Evolutionary conservation across 2,113 vertebrate genomes (phyloP).

Genomic region (Empidonax traillii): DNA sequence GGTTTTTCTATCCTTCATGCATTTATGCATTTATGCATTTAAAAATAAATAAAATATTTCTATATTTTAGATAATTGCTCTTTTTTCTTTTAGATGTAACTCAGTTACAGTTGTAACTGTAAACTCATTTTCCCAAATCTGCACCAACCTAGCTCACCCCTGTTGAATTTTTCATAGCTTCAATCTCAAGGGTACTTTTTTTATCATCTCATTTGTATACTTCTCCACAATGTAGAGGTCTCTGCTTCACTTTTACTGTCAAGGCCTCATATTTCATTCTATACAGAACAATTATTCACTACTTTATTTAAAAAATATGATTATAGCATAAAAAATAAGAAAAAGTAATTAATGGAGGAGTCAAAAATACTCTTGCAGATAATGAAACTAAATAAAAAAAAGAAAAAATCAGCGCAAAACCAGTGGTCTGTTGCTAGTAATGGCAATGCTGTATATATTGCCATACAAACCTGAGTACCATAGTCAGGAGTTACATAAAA

Average conservation of each 20-base stretch:
- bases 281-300: neutral
- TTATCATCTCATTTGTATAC: neutral
- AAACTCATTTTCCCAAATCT: neutral
- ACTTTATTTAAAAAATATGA: neutral
- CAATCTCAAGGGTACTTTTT: neutral
- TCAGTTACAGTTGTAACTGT: neutral
- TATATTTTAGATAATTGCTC: neutral
- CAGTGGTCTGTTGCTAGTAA: neutral
- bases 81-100: neutral
- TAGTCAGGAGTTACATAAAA: neutral
- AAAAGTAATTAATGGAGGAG: neutral
- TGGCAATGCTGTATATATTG: neutral
- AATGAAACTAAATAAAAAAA: neutral
- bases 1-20: neutral
- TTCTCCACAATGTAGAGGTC: neutral
- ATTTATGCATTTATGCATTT: neutral
- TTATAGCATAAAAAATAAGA: neutral
- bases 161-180: neutral
- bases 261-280: neutral
- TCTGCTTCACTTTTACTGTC: neutral
- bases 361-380: neutral
- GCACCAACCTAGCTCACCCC: neutral
- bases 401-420: neutral
- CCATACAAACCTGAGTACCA: neutral
- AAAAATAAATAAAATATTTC: neutral